Evolutionary conservation across 2,888 invertebrate genomes (phyloP).

Genomic region (Caenorhabditis imperialis): DNA sequence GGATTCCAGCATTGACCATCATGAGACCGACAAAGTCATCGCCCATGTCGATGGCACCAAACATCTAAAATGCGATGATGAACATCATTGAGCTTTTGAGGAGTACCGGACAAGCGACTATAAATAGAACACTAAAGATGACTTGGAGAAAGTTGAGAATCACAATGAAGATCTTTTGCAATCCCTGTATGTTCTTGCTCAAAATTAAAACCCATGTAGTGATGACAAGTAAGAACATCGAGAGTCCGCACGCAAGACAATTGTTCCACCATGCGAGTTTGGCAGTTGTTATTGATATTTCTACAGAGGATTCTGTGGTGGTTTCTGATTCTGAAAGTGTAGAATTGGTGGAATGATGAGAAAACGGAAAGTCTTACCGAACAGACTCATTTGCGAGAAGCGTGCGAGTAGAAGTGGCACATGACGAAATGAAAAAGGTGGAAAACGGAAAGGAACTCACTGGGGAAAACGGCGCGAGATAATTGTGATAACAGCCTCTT

Average conservation of each 20-base stretch:
- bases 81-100: too few species aligned
- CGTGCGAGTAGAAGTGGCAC: background rate
- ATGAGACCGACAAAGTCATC: slow-evolving; percentile 11
- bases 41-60: slow-evolving; percentile 10
- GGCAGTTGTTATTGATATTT: slow-evolving; percentile 3
- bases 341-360: background rate
- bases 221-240: background rate
- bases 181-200: slow-evolving; percentile 1
- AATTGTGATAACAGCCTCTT: slow-evolving; percentile 27
- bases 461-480: slow-evolving; percentile 1
- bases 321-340: too few species aligned
- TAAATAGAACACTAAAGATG: slow-evolving; percentile 11
- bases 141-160: slow-evolving; percentile 18
- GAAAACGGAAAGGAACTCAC: background rate
- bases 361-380: background rate
- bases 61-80: slow-evolving; percentile 5
- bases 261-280: slow-evolving; percentile 23
- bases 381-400: background rate
- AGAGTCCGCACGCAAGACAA: slow-evolving; percentile 10
- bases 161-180: background rate
- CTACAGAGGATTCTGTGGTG: slow-evolving; percentile 4
- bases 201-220: background rate
- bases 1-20: slow-evolving; percentile 24
- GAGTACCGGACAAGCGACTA: slow-evolving; percentile 35
- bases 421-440: too few species aligned